Evolutionary conservation across 2,888 invertebrate genomes (phyloP), one percentile per base, ranked within the genome.

Genomic region (Ceramica pisi): DNA sequence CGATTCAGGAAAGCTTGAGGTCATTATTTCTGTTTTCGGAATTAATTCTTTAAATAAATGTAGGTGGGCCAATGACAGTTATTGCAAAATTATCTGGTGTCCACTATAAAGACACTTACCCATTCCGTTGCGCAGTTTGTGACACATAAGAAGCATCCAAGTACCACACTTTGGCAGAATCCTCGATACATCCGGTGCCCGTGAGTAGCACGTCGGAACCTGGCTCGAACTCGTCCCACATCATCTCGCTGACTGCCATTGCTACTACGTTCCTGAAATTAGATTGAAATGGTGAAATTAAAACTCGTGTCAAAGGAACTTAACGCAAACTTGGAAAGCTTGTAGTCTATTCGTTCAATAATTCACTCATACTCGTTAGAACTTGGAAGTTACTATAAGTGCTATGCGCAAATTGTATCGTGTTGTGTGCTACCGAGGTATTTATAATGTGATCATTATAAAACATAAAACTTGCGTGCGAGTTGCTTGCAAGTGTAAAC

Each of bases 131-230:
- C 0, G 93, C 89, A 16, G 88, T 91, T 72, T 93, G 92, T 2
- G 94, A 88, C n/a, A 95, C 90, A 64, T 92, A 95, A 0, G 93
- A 88, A 0, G 94, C 90, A 41, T 94, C 94, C 9, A 96, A 79
- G 75, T 92, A 92, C 96, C 96, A 96, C 5, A 96, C 93, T 85
- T 96, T 96, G 57, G 92, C 94, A 0, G 92, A 92, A 69, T 94
- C 91, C 75, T 95, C 95, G 2, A 91, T 89, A 0, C 89, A 88
- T 0, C 92, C 95, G 0, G 95, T 94, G 10, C 95, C 96, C 0
- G 96, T 94, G 0, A 96, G 86, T 0, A 96, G 83, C 0, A 95
- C 94, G 51, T 96, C 96, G 0, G 92, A 89, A 0, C 94, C 92
- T 0, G 94, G 92, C 48, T 91, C 88, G 61, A 95, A 93, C 23